Evolutionary conservation across 2,888 invertebrate genomes (phyloP), one percentile per base, ranked within the genome.

Genomic region (Pyrrhia umbra): DNA sequence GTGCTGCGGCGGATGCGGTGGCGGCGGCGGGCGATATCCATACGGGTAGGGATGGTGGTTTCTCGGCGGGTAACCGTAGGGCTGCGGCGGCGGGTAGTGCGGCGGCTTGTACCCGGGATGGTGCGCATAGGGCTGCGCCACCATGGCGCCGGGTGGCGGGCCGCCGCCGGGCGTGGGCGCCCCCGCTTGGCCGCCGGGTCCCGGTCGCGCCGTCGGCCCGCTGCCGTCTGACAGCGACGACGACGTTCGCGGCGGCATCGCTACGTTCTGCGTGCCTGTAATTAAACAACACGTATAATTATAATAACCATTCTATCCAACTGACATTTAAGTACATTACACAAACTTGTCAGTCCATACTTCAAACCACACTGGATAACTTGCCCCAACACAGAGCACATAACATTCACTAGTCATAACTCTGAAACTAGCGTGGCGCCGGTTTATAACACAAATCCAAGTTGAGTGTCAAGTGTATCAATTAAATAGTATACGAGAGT

Each of bases 241-340:
- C 87, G 98, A 97, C 92, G 98, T 98, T 90, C 98, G 97, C 90
- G 98, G 98, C 92, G 98, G 98, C 97, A 98, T 98, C 95, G 98
- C 97, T 97, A 98, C 97, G 97, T 97, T 98, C 96, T 98, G 98
- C 92, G 97, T 97, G 90, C 97, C 97, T 97, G 92, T 40, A 93
- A 95, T 40, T 13, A 75, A 68, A 16, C 13, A 46, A 39, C 3
- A 13, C 10, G 45, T 39, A 42, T 5, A 40, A 50, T 63, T 20
- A 49, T 20, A 8, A 51, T 25, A 9, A 13, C 4, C 1, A 37
- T 43, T 23, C 8, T 15, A 34, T 18, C 8, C 49, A n/a, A 34
- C 8, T 10, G n/a, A 2, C n/a, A 46, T 13, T 2, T n/a, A 8
- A 67, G n/a, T n/a, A 40, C 6, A 43, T 23, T 6, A 27, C n/a